Percentiles rank a stretch among this genome's conserved stretches.
Evolutionary conservation across 2,797 vertebrate species (phyloP).

Genomic region (Neosalanx taihuensis): DNA sequence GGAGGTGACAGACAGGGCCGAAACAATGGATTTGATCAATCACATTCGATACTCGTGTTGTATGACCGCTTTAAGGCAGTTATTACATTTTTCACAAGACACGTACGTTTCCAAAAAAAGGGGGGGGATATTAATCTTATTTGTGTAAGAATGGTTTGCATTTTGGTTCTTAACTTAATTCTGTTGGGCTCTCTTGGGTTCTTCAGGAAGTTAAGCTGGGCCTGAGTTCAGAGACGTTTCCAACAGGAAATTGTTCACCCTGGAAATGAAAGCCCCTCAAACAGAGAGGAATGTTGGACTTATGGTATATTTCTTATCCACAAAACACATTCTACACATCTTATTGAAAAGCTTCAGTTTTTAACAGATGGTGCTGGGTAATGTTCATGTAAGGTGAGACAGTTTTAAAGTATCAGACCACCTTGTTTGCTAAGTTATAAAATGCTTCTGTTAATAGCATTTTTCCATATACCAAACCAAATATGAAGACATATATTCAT

Average conservation of each 20-base stretch:
- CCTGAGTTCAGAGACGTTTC: constrained; percentile 25
- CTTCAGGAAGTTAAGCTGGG: constrained; percentile 28
- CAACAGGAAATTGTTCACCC: constrained; percentile 55
- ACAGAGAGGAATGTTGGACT: constrained; percentile 47
- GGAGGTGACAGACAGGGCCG: background rate
- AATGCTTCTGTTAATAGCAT: background rate
- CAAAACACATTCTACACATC: background rate
- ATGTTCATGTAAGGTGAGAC: background rate
- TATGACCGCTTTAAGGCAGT: background rate
- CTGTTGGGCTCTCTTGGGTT: background rate
- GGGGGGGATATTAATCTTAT: background rate
- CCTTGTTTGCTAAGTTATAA: too few relatives aligned
- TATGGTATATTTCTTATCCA: constrained; percentile 49
- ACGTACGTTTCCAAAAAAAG: background rate
- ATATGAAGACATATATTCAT: background rate
- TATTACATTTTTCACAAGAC: background rate
- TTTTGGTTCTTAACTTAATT: constrained; percentile 36
- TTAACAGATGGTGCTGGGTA: background rate
- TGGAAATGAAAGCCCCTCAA: constrained; percentile 52
- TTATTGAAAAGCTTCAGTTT: constrained; percentile 1
- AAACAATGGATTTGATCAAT: background rate
- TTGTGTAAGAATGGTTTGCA: constrained; percentile 16
- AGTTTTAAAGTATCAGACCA: background rate
- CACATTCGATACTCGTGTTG: background rate
- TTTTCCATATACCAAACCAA: background rate